Evolutionary conservation across 37 sponge, comb jelly and placozoan species (phyloP), one percentile per base, ranked within the genome.

Genomic region (Halichondria panicea): DNA sequence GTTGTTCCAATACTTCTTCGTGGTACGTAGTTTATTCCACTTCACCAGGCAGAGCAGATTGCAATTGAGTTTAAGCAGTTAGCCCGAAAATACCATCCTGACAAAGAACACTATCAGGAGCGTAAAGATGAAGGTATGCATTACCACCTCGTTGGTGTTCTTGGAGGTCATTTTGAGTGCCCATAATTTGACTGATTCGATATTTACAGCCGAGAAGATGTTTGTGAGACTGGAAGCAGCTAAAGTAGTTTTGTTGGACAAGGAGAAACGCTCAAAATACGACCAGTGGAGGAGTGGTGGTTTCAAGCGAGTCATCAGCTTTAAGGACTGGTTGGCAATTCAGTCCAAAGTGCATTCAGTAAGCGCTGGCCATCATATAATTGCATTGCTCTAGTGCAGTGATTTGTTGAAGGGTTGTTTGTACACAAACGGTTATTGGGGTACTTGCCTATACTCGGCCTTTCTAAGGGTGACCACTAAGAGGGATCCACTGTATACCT

Each of bases 211-310:
- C 21, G 89, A 70, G 24, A 53, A 72, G 70, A 11, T 18, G 39
- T 88, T 77, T 50, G 48, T 64, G 22, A 40, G 38, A 33, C 24
- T 88, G 1, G 71, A 82, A 39, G 39, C 41, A 67, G 89, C 89
- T 0, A 76, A 66, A 60, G 61, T 66, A 19, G 83, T 77, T 2
- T 45, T 88, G 27, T 21, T 78, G 43, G 83, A 88, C 65, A 53
- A 62, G 33, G 67, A 81, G 43, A 81, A 43, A 67, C 82, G 83
- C 46, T 28, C 13, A 13, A 71, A 66, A 68, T 88, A 88, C 34
- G 89, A 88, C 50, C 55, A 71, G 37, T 88, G 89, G 89, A 77
- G 83, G 53, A 42, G 71, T 7, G 77, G 81, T 42, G 74, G 77
- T n/a, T 57, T 88, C 36, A 41, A 39, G 8, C 3, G 5, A 1